A percentile compares a stretch with the other conserved stretches of the same genome.
These are phyloP conservation scores for Synanthedon vespiformis DNA, from an alignment of 2,888 invertebrate species.

Conservation along the genomic window DNA sequence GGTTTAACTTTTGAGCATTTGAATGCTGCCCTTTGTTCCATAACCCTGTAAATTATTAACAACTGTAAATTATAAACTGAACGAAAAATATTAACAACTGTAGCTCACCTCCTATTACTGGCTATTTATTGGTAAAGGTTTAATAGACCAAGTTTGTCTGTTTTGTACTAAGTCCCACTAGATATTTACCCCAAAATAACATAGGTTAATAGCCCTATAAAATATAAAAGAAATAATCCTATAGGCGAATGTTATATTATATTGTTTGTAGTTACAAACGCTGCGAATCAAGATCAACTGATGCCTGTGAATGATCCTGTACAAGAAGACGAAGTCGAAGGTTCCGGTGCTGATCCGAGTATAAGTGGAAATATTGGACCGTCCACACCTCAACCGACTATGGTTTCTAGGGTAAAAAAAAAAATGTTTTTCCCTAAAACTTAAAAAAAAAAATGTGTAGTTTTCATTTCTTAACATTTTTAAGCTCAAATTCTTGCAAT, in stretches of 20 bases:
- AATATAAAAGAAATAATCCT: background rate
- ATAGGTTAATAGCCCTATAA: conserved; percentile 1
- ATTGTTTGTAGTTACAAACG: conserved; percentile 1
- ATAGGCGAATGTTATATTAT: background rate
- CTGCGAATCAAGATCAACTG: conserved; percentile 12
- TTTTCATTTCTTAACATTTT: no score
- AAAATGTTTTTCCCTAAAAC: no score
- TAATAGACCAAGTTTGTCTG: no score
- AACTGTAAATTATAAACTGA: no score
- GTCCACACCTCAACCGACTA: conserved; percentile 10
- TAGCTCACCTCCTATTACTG: no score
- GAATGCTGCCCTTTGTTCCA: background rate
- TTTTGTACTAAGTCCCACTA: background rate
- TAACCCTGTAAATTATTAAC: no score
- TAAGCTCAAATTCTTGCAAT: no score
- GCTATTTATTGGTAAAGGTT: no score
- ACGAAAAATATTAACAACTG: no score
- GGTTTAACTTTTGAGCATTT: conserved; percentile 17
- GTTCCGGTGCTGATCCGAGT: conserved; percentile 65
- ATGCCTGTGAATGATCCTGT: conserved; percentile 20
- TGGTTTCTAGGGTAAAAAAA: conserved; percentile 29
- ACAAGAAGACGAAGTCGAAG: conserved; percentile 56
- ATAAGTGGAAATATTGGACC: conserved; percentile 15
- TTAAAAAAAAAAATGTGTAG: no score
- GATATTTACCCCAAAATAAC: background rate